Evolutionary conservation across 2,113 vertebrate genomes (phyloP).

Genomic region (Sylvia atricapilla): DNA sequence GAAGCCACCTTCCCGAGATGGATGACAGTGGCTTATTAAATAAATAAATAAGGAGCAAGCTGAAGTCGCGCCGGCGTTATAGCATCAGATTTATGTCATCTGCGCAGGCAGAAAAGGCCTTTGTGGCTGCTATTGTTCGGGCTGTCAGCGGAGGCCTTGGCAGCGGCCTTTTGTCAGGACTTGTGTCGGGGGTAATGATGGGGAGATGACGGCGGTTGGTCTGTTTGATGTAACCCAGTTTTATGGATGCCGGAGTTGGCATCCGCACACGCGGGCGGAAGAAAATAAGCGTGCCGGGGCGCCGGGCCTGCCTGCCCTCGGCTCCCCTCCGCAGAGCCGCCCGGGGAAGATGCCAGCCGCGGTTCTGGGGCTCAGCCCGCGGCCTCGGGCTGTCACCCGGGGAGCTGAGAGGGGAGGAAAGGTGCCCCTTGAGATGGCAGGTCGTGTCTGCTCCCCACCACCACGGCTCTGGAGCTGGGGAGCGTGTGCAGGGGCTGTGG

Average conservation of each 20-base stretch:
- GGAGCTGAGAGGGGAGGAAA: not conserved
- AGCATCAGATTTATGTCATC: conserved; percentile 70
- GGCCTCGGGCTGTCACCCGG: accelerated
- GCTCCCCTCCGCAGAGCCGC: not conserved
- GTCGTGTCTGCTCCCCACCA: not conserved
- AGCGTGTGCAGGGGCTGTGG: not conserved
- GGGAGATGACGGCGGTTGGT: conserved; percentile 63
- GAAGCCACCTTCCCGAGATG: conserved; percentile 66
- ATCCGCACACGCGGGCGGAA: conserved; percentile 31
- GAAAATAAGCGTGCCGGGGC: conserved; percentile 44
- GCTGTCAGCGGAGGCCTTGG: conserved; percentile 59
- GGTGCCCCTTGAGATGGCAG: not conserved
- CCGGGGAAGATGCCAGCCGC: not conserved
- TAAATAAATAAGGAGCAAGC: conserved; percentile 66
- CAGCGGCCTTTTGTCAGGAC: conserved; percentile 59
- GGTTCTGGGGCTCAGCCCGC: not conserved
- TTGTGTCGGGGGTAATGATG: conserved; percentile 56
- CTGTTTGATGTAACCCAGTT: conserved; percentile 62
- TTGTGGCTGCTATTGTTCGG: conserved; percentile 57
- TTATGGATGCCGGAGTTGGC: conserved; percentile 30
- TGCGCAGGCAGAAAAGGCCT: conserved; percentile 56
- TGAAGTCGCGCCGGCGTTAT: conserved; percentile 44
- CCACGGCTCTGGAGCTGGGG: accelerated
- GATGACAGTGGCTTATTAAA: conserved; percentile 68
- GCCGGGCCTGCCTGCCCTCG: not conserved